Evolutionary conservation across 2,888 invertebrate species (phyloP).

Genomic region (Germaria angustata): DNA sequence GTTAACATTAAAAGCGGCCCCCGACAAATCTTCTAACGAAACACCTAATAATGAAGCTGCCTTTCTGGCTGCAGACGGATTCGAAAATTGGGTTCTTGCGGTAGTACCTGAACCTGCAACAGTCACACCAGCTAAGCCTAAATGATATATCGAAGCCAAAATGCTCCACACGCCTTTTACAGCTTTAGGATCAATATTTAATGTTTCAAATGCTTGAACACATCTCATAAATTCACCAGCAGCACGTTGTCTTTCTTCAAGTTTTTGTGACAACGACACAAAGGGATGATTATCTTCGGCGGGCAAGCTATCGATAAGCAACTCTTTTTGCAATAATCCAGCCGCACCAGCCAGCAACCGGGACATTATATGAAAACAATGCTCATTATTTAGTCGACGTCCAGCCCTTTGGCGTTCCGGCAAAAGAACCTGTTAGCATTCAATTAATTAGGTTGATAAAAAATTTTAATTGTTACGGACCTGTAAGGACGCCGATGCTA

Average conservation of each 20-base stretch:
- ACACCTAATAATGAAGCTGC: constrained; percentile 89
- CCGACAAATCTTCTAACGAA: constrained; percentile 89
- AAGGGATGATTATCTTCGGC: constrained; percentile 87
- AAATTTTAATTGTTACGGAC: constrained; percentile 74
- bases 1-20: constrained; percentile 86
- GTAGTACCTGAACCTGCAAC: constrained; percentile 79
- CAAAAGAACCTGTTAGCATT: constrained; percentile 85
- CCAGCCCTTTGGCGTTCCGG: constrained; percentile 89
- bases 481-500: constrained; percentile 94
- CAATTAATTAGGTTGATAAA: neutral
- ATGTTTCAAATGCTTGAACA: constrained; percentile 86
- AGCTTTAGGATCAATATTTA: constrained; percentile 89
- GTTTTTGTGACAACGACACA: constrained; percentile 87
- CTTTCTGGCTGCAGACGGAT: constrained; percentile 88
- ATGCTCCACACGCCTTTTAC: constrained; percentile 92
- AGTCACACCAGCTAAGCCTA: constrained; percentile 91
- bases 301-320: constrained; percentile 88
- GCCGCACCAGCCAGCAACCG: constrained; percentile 87
- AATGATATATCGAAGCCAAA: constrained; percentile 95
- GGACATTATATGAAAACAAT: constrained; percentile 81
- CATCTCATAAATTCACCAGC: constrained; percentile 91
- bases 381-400: constrained; percentile 83
- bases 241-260: constrained; percentile 89
- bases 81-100: constrained; percentile 85
- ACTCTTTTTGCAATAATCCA: constrained; percentile 88